Percentiles rank a stretch among this genome's conserved stretches.
Conservation (phyloP, 2,797 vertebrate species). For the Eutrigla gurnardus region DNA sequence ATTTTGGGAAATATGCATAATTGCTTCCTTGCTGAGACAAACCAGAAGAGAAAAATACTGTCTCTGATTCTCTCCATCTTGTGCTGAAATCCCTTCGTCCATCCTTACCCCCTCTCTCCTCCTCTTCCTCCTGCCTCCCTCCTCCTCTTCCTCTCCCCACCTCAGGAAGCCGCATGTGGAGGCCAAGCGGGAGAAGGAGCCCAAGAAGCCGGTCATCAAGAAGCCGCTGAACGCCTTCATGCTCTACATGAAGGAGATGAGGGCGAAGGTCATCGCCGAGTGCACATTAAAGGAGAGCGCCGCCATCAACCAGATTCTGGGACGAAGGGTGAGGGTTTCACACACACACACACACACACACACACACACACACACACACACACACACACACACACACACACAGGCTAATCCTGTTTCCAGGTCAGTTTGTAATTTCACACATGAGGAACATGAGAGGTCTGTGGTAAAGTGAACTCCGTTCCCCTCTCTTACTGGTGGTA, state of each 20-base stretch:
- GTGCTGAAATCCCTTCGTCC: background rate
- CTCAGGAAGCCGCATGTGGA: constrained; percentile 93
- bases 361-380: constrained; percentile 11
- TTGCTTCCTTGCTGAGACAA: background rate
- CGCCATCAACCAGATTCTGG: constrained; percentile 98
- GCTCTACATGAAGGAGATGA: constrained; percentile 99
- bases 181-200: constrained; percentile 95
- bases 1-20: background rate
- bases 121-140: background rate
- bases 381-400: constrained; percentile 1
- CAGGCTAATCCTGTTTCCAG: constrained; percentile 54
- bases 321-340: constrained; percentile 89
- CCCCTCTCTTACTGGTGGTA: constrained; percentile 23
- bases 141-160: background rate
- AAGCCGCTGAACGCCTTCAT: constrained; percentile 99
- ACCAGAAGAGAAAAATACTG: background rate
- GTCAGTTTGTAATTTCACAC: constrained; percentile 61
- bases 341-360: background rate
- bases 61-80: background rate
- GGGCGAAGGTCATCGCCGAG: constrained; percentile 97
- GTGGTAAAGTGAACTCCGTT: constrained; percentile 38
- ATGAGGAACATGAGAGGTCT: constrained; percentile 57
- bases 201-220: constrained; percentile 98
- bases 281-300: constrained; percentile 99
- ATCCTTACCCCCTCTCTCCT: background rate